These are phyloP conservation scores for Apocrypta bakeri DNA, from an alignment of 1,140 invertebrate species.

Conservation along the genomic window DNA sequence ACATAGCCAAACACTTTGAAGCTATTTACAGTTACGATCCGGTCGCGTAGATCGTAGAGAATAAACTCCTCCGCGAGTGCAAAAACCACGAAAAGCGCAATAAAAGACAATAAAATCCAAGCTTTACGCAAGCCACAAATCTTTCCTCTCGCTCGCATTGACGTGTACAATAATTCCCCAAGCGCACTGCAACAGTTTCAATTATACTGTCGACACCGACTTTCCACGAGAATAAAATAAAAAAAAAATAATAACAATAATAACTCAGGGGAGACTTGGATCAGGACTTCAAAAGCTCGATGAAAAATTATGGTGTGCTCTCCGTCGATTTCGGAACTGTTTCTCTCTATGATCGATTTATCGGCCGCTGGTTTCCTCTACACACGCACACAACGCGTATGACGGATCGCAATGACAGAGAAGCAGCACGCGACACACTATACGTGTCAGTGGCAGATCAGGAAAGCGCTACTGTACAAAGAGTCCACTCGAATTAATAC, in stretches of 20 bases:
- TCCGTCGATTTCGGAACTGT: background rate
- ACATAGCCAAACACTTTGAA: background rate
- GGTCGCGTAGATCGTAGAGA: too few relatives aligned
- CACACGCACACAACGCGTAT: background rate
- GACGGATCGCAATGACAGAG: background rate
- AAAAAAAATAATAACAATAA: background rate
- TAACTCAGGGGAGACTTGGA: background rate
- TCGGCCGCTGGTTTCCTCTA: background rate
- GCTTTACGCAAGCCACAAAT: background rate
- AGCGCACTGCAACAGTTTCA: slow-evolving; percentile 15
- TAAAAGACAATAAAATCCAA: slow-evolving; percentile 1
- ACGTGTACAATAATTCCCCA: background rate
- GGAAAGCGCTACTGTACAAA: background rate
- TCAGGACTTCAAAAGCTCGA: background rate
- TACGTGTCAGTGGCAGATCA: background rate
- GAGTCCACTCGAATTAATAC: background rate
- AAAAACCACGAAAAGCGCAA: too few relatives aligned
- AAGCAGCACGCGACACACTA: background rate
- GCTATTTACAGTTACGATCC: background rate
- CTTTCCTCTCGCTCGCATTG: background rate
- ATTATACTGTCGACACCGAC: background rate
- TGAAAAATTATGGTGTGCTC: background rate
- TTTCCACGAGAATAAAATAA: background rate
- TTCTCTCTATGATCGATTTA: background rate
- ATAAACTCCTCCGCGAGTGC: too few relatives aligned